Evolutionary conservation across 1,140 invertebrate genomes (phyloP).

Genomic region (Tetramorium simillimum): DNA sequence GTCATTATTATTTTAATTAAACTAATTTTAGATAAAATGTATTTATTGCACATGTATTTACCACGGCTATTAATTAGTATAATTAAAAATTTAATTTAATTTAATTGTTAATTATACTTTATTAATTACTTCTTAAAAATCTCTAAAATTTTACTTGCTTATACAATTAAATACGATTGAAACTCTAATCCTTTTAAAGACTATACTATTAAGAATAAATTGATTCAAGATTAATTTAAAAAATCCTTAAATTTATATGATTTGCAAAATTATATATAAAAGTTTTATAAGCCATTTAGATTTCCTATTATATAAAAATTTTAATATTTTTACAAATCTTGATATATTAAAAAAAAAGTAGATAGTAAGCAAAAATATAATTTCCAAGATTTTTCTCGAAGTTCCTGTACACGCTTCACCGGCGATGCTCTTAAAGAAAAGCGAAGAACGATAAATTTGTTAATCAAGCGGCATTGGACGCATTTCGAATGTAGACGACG

Average conservation of each 20-base stretch:
- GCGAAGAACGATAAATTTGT: constrained; percentile 45
- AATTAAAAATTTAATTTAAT: constrained; percentile 14
- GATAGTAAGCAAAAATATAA: background rate
- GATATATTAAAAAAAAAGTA: background rate
- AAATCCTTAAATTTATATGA: background rate
- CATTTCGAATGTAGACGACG: constrained; percentile 43
- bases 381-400: background rate
- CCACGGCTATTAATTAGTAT: background rate
- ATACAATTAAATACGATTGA: background rate
- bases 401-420: background rate
- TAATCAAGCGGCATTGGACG: constrained; percentile 60
- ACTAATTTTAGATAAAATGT: background rate
- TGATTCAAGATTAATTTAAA: background rate
- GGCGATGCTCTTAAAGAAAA: background rate
- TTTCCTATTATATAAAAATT: background rate
- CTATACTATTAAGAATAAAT: background rate
- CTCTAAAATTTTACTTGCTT: background rate
- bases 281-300: background rate
- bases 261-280: background rate
- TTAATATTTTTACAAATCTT: background rate
- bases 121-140: background rate
- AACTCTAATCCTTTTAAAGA: background rate
- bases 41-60: background rate
- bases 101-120: background rate
- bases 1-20: background rate